These are phyloP conservation scores for Enteromius paludinosus DNA, from an alignment of 2,797 vertebrate genomes.

Conservation along the genomic window DNA sequence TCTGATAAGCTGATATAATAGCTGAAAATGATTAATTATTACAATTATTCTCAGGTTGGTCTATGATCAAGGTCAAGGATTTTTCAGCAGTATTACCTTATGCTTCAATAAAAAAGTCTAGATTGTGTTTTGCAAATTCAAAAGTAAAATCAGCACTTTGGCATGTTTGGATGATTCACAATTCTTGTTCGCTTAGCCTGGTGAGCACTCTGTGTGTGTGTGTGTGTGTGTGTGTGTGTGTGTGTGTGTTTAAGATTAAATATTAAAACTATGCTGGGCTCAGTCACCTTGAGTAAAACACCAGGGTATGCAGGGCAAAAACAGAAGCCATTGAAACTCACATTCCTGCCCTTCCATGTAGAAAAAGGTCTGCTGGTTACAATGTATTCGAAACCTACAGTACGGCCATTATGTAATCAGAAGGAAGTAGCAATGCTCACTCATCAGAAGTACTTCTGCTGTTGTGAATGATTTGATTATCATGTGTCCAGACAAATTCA, in stretches of 20 bases:
- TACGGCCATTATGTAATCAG: constrained; percentile 23
- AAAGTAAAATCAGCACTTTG: constrained; percentile 24
- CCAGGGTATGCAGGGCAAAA: constrained; percentile 6
- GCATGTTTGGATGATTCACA: not conserved
- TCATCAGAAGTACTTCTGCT: constrained; percentile 39
- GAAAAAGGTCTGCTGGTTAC: constrained; percentile 21
- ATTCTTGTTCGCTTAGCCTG: not conserved
- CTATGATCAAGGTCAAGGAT: not conserved
- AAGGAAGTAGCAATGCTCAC: constrained; percentile 38
- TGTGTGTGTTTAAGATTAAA: constrained; percentile 54
- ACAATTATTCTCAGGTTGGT: not conserved
- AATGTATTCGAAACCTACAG: constrained; percentile 19
- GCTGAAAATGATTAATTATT: no score
- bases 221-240: constrained; percentile 42
- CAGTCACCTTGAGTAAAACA: constrained; percentile 57
- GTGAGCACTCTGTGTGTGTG: constrained; percentile 8
- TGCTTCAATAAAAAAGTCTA: not conserved
- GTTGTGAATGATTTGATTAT: not conserved
- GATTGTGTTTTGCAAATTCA: constrained; percentile 3
- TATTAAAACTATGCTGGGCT: constrained; percentile 48
- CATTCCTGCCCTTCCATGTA: constrained; percentile 29
- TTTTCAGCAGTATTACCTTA: not conserved
- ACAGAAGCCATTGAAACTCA: constrained; percentile 27
- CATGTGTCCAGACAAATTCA: not conserved
- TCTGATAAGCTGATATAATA: not conserved